Base-by-base conservation (phyloP, 2,113 vertebrate species). In the Pandion haliaetus region DNA sequence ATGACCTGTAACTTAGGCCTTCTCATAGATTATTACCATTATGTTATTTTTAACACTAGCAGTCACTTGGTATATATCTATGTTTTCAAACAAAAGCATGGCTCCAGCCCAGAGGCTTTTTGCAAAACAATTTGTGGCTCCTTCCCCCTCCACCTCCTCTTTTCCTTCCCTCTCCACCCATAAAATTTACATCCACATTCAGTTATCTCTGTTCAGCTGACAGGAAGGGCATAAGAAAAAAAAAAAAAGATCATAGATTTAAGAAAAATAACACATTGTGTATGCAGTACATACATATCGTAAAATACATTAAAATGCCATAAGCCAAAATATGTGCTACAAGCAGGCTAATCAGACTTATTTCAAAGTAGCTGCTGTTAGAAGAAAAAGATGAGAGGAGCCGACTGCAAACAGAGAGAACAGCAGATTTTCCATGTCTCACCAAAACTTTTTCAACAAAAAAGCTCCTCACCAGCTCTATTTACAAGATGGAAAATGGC, bases 141-240 rank as follows among this genome's bases (percentile, higher is more conserved):
- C 80, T 95, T 90, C 44, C 52, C 55, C 63, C 73, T 91, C 93
- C 92, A 78, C 84, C 92, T 95, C 91, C 88, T 79, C 81, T 91
- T 94, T 96, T 95, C 82, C 91, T 97, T 93, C 88, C 86, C 86
- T 92, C 79, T 93, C 91, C 95, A 88, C 88, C 93, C 93, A 70
- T 80, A 77, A 72, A 88, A 80, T 93, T 81, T 82, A 66, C 50
- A 73, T 92, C 55, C 82, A 93, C 67, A 91, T 86, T 70, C 67
- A 86, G 71, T 93, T 95, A 57, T 92, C 82, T 91, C 76, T 71
- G 19, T 78, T 93, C 52, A 58, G 54, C 83, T 62, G 58, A 49
- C 50, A 38, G 83, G 86, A 97, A 92, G 70, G 59, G 55, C 86
- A 85, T 58, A 91, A 55, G 10, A 17, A 92, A 25, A 61, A 44